phyloP scores from a whole-genome alignment of 2,888 invertebrate genomes.

The Drosophila flavopinicola region DNA sequence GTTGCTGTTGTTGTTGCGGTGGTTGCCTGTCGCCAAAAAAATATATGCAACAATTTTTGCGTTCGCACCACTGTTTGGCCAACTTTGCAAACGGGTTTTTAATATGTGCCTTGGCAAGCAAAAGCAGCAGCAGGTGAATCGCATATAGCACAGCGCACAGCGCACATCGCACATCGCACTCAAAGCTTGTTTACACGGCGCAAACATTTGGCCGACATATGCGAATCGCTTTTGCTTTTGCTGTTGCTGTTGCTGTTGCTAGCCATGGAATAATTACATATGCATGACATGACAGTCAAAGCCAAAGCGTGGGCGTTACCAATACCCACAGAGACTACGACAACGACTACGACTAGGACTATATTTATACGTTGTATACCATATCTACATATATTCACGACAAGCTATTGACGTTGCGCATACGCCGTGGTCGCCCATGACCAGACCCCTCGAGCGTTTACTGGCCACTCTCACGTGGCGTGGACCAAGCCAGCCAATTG shows the following conservation, averaged over 20 bases:
- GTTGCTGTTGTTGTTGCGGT: conserved; percentile 12
- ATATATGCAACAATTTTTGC: conserved; percentile 76
- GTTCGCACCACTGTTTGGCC: conserved; percentile 53
- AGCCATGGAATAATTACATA: conserved; percentile 73
- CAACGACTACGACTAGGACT: not conserved
- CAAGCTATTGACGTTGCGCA: conserved; percentile 60
- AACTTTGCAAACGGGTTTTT: conserved; percentile 49
- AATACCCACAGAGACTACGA: conserved; percentile 40
- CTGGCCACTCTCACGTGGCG: conserved; percentile 33
- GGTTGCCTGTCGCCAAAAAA: conserved; percentile 15
- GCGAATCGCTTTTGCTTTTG: conserved; percentile 49
- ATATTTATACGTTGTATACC: not conserved
- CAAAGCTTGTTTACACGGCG: conserved; percentile 72
- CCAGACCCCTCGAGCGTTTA: conserved; percentile 23
- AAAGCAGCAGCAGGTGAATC: conserved; percentile 47
- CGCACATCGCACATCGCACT: too few species aligned
- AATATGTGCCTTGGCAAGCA: conserved; percentile 35
- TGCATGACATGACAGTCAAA: conserved; percentile 68
- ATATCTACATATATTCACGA: conserved; percentile 16
- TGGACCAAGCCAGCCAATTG: conserved; percentile 52
- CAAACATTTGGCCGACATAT: conserved; percentile 70
- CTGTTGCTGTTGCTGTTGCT: conserved; percentile 36
- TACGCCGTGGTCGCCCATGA: conserved; percentile 30
- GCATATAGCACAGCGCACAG: too few species aligned
- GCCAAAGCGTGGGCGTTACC: conserved; percentile 66